Percentiles rank a stretch among this genome's conserved stretches.
Conservation (phyloP, 2,797 vertebrate genomes). For the Alca torda region DNA sequence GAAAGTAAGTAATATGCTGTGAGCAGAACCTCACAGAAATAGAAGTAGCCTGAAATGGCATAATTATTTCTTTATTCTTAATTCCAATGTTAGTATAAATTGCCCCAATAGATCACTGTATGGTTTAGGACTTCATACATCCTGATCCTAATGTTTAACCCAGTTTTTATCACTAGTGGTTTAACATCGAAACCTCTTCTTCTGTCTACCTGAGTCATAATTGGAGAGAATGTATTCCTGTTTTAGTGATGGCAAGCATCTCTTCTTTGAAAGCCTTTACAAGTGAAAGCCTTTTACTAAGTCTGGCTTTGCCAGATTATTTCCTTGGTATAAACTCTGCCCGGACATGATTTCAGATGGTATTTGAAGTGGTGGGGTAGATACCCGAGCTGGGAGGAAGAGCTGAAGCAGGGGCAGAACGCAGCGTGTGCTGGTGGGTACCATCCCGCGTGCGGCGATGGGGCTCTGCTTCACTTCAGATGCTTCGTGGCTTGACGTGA, state of each 20-base stretch:
- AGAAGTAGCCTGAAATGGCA: neutral
- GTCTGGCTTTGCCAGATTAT: neutral
- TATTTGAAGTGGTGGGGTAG: neutral
- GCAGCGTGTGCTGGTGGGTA: neutral
- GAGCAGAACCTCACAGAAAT: neutral
- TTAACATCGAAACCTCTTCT: neutral
- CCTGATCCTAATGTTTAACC: neutral
- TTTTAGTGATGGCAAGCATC: neutral
- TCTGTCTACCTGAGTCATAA: neutral
- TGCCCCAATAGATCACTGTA: neutral
- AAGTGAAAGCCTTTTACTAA: neutral
- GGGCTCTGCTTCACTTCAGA: neutral
- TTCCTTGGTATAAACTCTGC: neutral
- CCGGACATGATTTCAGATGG: fast-evolving
- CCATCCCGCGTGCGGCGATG: neutral
- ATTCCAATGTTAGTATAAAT: neutral
- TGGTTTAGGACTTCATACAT: neutral
- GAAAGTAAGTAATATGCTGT: neutral
- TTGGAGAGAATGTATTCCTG: neutral
- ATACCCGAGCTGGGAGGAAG: neutral
- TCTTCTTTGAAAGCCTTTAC: neutral
- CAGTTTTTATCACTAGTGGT: neutral
- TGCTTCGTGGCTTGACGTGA: neutral
- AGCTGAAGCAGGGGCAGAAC: neutral
- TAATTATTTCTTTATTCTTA: neutral